Conservation (phyloP, 1,140 invertebrate species). For the Zaprionus inermis region DNA sequence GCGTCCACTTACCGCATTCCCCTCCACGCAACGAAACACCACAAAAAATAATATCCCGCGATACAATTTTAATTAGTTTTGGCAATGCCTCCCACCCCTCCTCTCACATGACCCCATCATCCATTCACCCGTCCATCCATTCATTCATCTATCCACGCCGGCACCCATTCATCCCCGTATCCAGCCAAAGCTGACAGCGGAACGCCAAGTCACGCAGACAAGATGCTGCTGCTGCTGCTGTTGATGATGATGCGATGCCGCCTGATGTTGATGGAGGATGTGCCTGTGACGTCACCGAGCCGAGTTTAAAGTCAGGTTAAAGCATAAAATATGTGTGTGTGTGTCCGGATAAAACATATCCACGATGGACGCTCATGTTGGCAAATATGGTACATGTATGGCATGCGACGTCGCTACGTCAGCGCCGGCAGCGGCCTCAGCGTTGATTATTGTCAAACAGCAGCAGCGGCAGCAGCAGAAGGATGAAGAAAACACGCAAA, state of each 20-base stretch:
- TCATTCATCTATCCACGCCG: not conserved
- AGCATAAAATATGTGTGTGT: constrained; percentile 48
- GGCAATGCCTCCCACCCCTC: constrained; percentile 7
- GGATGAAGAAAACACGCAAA: not conserved
- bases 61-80: constrained; percentile 71
- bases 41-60: constrained; percentile 20
- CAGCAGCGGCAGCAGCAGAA: not conserved
- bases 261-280: constrained; percentile 10
- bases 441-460: constrained; percentile 75
- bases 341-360: constrained; percentile 41
- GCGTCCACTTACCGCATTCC: not conserved
- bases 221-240: constrained; percentile 8
- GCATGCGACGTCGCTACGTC: constrained; percentile 54
- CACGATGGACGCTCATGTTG: constrained; percentile 55
- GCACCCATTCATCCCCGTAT: not conserved
- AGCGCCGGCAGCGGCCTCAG: constrained; percentile 31
- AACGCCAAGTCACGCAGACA: constrained; percentile 56
- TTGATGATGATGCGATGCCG: constrained; percentile 11
- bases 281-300: constrained; percentile 27
- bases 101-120: not conserved
- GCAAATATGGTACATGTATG: constrained; percentile 53
- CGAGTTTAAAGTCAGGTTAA: constrained; percentile 45
- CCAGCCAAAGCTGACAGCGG: constrained; percentile 58
- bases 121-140: not conserved
- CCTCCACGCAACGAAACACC: not conserved